phyloP scores from a whole-genome alignment of 2,888 invertebrate genomes.

The Phaedon cochleariae region DNA sequence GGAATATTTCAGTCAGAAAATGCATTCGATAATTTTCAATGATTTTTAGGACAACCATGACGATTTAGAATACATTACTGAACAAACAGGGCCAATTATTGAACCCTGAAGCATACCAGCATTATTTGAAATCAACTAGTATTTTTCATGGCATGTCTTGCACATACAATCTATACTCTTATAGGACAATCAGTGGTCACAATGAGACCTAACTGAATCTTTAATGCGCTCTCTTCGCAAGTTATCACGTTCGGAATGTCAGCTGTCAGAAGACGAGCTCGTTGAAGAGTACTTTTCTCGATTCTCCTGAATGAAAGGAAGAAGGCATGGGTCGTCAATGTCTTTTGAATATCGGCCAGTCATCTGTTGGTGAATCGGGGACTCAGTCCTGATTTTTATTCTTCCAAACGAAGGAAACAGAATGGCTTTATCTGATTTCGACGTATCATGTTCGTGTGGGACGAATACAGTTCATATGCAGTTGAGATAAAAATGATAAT shows the following conservation, averaged over 20 bases:
- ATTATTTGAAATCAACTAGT: too few relatives aligned
- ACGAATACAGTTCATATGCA: background rate
- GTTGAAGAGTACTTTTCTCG: constrained; percentile 20
- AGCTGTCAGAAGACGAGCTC: constrained; percentile 36
- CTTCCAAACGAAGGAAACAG: constrained; percentile 1
- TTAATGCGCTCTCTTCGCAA: constrained; percentile 53
- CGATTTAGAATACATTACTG: too few relatives aligned
- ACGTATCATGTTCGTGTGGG: background rate
- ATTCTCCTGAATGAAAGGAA: background rate
- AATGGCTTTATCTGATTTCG: background rate
- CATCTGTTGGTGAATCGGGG: constrained; percentile 6
- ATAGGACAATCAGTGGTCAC: constrained; percentile 10
- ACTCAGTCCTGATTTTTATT: background rate
- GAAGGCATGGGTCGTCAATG: background rate
- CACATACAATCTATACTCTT: constrained; percentile 2
- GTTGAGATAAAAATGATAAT: background rate
- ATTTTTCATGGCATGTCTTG: background rate
- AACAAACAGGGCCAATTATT: too few relatives aligned
- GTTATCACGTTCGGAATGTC: constrained; percentile 53
- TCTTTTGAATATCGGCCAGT: constrained; percentile 7
- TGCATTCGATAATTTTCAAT: too few relatives aligned
- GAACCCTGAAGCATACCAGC: too few relatives aligned
- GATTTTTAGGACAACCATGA: too few relatives aligned
- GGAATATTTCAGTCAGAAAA: too few relatives aligned
- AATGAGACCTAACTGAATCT: constrained; percentile 26